phyloP scores from a whole-genome alignment of 2,797 vertebrate genomes.

The Arrhamphus sclerolepis region DNA sequence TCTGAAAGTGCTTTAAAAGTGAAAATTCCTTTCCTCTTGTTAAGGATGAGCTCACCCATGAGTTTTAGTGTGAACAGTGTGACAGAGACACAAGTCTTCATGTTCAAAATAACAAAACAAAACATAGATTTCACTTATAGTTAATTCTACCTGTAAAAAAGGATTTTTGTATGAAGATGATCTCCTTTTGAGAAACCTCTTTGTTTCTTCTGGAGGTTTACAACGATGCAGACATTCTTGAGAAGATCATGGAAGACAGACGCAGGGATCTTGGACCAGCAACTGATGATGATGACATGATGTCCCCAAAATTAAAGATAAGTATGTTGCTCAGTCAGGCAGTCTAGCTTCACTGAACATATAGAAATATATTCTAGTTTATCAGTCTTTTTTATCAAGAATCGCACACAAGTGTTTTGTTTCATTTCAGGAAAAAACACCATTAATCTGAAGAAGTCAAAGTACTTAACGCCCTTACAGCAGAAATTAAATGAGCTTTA shows the following conservation, averaged over 20 bases:
- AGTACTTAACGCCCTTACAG: slow-evolving; percentile 96
- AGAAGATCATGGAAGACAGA: slow-evolving; percentile 95
- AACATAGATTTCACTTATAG: neutral
- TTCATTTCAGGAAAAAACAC: slow-evolving; percentile 90
- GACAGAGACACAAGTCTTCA: too few species aligned
- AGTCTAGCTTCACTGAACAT: neutral
- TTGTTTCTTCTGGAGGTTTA: slow-evolving; percentile 85
- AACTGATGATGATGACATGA: slow-evolving; percentile 92
- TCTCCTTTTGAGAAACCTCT: neutral
- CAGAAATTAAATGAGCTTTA: slow-evolving; percentile 98
- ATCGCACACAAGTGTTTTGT: slow-evolving; percentile 6
- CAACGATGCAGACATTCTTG: slow-evolving; percentile 94
- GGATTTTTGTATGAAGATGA: neutral
- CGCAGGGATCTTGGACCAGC: slow-evolving; percentile 91
- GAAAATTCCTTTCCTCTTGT: neutral
- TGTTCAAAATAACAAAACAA: neutral
- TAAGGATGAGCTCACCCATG: neutral
- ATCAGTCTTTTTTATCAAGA: slow-evolving; percentile 1
- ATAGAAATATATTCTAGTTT: slow-evolving; percentile 12
- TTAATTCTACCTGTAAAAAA: neutral
- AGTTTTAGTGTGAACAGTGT: neutral
- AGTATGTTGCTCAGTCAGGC: slow-evolving; percentile 78
- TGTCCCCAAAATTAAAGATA: slow-evolving; percentile 96
- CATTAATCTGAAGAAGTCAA: slow-evolving; percentile 94
- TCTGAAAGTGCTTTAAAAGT: neutral